Conservation (phyloP, 2,888 invertebrate genomes). For the Scaptodrosophila latifasciaeformis region DNA sequence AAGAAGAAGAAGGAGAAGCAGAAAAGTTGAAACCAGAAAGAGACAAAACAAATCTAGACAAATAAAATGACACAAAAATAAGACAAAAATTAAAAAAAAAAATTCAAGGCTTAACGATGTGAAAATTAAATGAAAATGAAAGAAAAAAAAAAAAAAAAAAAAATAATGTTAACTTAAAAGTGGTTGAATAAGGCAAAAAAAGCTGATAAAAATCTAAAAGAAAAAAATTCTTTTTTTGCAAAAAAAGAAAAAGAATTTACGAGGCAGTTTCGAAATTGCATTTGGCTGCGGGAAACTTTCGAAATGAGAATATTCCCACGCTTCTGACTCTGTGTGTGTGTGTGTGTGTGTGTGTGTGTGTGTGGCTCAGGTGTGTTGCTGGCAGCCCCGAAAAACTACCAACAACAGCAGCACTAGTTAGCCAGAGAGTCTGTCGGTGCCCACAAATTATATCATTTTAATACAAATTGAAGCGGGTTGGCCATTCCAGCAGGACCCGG, state of each 20-base stretch:
- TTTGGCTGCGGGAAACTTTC: slow-evolving; percentile 19
- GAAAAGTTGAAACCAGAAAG: slow-evolving; percentile 5
- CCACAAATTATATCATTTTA: slow-evolving; percentile 1
- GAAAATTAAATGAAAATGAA: slow-evolving; percentile 63
- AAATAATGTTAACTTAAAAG: slow-evolving; percentile 3
- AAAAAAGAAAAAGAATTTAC: slow-evolving; percentile 6
- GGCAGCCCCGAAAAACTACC: neutral
- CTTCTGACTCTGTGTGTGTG: no score
- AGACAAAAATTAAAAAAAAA: slow-evolving; percentile 20
- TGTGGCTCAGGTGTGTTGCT: no score
- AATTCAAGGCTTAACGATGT: slow-evolving; percentile 58
- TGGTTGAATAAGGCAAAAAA: slow-evolving; percentile 5
- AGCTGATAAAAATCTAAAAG: slow-evolving; percentile 47
- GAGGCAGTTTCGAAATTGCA: slow-evolving; percentile 25
- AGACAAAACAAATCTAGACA: slow-evolving; percentile 45
- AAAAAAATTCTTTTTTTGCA: slow-evolving; percentile 6
- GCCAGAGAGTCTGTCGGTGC: slow-evolving; percentile 2
- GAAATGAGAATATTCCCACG: slow-evolving; percentile 65
- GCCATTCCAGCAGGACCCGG: slow-evolving; percentile 2
- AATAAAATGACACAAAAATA: slow-evolving; percentile 57
- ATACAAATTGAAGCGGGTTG: slow-evolving; percentile 13
- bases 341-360: no score
- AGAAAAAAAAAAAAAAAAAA: slow-evolving; percentile 8
- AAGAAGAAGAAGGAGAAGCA: slow-evolving; percentile 28
- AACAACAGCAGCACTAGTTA: neutral